Base-by-base conservation (phyloP, 2,113 vertebrate species). In the Ahaetulla prasina region DNA sequence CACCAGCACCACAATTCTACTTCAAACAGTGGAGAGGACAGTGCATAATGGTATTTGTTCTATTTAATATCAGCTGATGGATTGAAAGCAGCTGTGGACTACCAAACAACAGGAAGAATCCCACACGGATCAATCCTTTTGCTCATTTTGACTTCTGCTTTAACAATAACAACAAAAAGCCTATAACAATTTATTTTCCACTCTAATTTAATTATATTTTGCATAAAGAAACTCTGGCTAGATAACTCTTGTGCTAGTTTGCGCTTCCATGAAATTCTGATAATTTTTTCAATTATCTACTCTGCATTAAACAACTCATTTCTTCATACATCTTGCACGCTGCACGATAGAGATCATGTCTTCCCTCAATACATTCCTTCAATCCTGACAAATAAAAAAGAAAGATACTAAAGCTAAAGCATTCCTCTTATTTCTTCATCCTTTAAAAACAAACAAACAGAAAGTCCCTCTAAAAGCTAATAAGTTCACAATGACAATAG, bases 151-250 rank as follows among this genome's bases (percentile, higher is more conserved):
- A 12, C 3, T 95, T 91, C 91, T 91, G 30, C 52, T 47, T 87
- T 90, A 60, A 74, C n/a, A 7, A 35, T 2, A 63, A 11, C 5
- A 74, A 92, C 49, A 94, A 94, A 95, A 85, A 50, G 11, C 5
- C 6, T 90, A 35, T 52, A 89, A 89, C 91, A 94, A 95, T 20
- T 3, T 54, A 80, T 68, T 18, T 93, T 92, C 91, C 91, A 27
- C 91, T 93, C 54, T 88, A 94, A 93, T 94, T 95, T 93, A 93
- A 93, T 93, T 95, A 94, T 52, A 88, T 0, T 74, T 94, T 93
- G 53, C 9, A 80, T 85, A 92, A 95, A 94, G 25, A 94, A 94
- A 10, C 85, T 68, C 3, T 90, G 11, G 85, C 53, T 95, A 25
- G 92, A 95, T 86, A 50, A 27, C 8, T 91, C 91, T 91, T 68